Evolutionary conservation across 2,888 invertebrate species (phyloP), one percentile per base, ranked within the genome.

Genomic region (Drosophila macrothrix): DNA sequence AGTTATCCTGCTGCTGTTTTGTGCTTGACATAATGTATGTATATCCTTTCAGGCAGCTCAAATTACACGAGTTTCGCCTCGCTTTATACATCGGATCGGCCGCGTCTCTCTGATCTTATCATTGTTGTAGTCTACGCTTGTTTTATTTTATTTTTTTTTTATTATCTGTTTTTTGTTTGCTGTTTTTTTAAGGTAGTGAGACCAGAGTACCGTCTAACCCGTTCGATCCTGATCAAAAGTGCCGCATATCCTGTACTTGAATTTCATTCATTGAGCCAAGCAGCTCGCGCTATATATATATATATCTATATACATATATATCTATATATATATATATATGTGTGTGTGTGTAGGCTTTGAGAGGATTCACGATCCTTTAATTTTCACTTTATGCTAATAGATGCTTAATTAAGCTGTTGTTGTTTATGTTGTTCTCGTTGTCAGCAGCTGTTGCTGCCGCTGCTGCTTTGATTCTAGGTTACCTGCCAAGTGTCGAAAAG

Each of bases 211-310:
- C n/a, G 22, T 61, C 64, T 61, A 29, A 61, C 49, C 55, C 59
- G 49, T 56, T 54, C 54, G 33, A 55, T 59, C 41, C 52, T 58
- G 88, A 87, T 87, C 87, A 87, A 87, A 87, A 78, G 69, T 33
- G 74, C 87, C 90, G 90, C 86, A 78, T 87, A 90, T 88, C 87
- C 90, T 88, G 87, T 88, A 80, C 87, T 88, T 88, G 85, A 88
- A 85, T 88, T 88, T 88, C 87, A 90, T 88, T 86, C 89, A 88
- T 84, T 83, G 59, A 81, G 68, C 68, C 55, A 59, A 28, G 35
- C 54, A 77, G 69, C 67, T 58, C 25, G 22, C 22, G 33, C 28
- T 49, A 25, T 6, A 1, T 55, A 19, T 28, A 10, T 10, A 33
- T 33, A 16, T 39, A 25, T 54, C 10, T 55, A 35, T 25, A 19